Percentiles rank a stretch among this genome's conserved stretches.
Conservation (phyloP, 2,797 vertebrate genomes). For the Sebastolobus altivelis region DNA sequence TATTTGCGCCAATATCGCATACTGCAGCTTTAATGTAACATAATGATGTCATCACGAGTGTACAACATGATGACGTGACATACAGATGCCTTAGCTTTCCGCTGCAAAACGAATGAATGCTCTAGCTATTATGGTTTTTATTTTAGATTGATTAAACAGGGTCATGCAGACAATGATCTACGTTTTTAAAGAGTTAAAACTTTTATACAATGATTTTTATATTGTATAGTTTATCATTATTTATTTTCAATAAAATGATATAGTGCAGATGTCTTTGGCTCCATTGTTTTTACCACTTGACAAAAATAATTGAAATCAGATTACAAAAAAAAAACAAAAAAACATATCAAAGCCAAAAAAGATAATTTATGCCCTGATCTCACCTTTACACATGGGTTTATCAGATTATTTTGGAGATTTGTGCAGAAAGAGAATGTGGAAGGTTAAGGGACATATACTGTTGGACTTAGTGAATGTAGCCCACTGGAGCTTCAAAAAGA, state of each 20-base stretch:
- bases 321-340: background rate
- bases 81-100: no score
- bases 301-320: background rate
- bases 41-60: no score
- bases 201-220: background rate
- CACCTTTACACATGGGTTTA: background rate
- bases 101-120: no score
- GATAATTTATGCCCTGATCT: background rate
- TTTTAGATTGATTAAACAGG: no score
- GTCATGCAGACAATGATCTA: no score
- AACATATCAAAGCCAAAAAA: background rate
- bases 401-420: conserved; percentile 18
- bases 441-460: conserved; percentile 20
- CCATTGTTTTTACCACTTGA: background rate
- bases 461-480: conserved; percentile 16
- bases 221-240: background rate
- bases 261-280: background rate
- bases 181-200: background rate
- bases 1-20: no score
- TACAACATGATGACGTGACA: no score
- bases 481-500: conserved; percentile 35
- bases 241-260: background rate
- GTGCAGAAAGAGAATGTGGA: conserved; percentile 1
- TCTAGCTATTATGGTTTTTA: no score
- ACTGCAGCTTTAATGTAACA: no score